Evolutionary conservation across 1,140 invertebrate species (phyloP).

Genomic region (Zaprionus kolodkinae): DNA sequence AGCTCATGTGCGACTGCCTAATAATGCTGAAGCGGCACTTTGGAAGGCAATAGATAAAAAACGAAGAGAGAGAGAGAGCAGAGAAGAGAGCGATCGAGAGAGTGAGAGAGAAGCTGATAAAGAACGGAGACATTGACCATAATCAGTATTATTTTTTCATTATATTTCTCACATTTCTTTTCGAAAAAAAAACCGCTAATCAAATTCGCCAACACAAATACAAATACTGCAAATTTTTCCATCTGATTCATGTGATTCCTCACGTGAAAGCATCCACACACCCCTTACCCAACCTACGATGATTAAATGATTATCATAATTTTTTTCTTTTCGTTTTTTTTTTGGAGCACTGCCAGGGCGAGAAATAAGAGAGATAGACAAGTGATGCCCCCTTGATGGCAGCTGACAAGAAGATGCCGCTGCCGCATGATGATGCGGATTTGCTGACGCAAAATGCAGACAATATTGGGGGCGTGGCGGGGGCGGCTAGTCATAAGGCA

Average conservation of each 20-base stretch:
- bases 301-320: background rate
- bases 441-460: constrained; percentile 7
- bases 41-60: background rate
- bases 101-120: background rate
- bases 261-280: constrained; percentile 30
- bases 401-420: background rate
- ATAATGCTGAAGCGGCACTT: constrained; percentile 19
- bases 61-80: background rate
- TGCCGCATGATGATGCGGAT: background rate
- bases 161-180: constrained; percentile 5
- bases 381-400: constrained; percentile 1
- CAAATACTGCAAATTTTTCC: constrained; percentile 21
- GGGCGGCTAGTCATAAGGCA: background rate
- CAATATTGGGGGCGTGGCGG: background rate
- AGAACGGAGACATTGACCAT: background rate
- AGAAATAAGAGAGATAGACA: background rate
- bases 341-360: constrained; percentile 45
- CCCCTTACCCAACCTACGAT: background rate
- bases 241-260: constrained; percentile 30
- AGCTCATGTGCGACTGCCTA: background rate
- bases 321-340: background rate
- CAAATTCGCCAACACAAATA: constrained; percentile 1
- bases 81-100: background rate
- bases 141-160: background rate
- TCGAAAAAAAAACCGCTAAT: constrained; percentile 14